Evolutionary conservation across 2,113 vertebrate species (phyloP).

Genomic region (Oncorhynchus mykiss): DNA sequence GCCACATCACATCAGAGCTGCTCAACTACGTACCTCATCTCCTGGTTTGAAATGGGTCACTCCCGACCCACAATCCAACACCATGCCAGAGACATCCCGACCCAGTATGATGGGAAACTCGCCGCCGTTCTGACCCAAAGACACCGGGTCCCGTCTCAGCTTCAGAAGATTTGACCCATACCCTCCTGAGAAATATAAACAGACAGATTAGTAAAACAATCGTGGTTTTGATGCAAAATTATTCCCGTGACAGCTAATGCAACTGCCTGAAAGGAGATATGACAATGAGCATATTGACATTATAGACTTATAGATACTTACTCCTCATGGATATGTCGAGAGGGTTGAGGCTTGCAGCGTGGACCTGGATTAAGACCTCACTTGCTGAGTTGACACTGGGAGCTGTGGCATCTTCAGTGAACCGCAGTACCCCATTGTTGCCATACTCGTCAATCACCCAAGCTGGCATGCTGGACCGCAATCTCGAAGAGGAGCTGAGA

Average conservation of each 20-base stretch:
- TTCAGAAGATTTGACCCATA: conserved; percentile 85
- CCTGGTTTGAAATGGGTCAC: conserved; percentile 88
- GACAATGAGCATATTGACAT: not conserved
- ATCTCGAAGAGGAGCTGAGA: conserved; percentile 50
- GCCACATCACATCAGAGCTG: not conserved
- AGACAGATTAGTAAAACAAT: not conserved
- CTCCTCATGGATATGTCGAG: conserved; percentile 92
- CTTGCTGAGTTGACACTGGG: conserved; percentile 79
- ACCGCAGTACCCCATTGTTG: conserved; percentile 79
- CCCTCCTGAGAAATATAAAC: conserved; percentile 75
- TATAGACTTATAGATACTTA: conserved; percentile 62
- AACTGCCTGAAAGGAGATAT: no score
- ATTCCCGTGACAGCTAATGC: no score
- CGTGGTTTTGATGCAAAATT: not conserved
- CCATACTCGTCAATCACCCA: conserved; percentile 91
- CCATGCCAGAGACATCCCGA: conserved; percentile 87
- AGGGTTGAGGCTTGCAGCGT: conserved; percentile 88
- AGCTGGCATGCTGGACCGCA: conserved; percentile 78
- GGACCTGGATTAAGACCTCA: conserved; percentile 88
- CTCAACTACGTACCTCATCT: conserved; percentile 79
- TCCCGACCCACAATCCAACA: conserved; percentile 88
- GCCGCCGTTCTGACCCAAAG: conserved; percentile 58
- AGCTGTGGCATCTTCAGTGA: conserved; percentile 72
- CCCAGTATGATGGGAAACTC: conserved; percentile 91
- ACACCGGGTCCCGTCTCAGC: conserved; percentile 83